phyloP scores from a whole-genome alignment of 2,797 vertebrate species.

The Pipistrellus nathusii region DNA sequence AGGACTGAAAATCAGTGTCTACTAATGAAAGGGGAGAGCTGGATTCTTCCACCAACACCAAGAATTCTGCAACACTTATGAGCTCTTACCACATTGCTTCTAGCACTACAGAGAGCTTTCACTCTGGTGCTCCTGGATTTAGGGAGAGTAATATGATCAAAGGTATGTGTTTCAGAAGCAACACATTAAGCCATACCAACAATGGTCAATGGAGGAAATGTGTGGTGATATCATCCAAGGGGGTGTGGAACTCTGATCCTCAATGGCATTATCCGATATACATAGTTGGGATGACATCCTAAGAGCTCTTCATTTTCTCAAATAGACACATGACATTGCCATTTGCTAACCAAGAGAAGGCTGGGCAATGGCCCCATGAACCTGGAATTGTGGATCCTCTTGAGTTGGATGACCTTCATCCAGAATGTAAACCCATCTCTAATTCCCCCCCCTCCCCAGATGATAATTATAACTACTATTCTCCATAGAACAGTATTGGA shows the following conservation, averaged over 20 bases:
- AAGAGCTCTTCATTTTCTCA: background rate
- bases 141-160: background rate
- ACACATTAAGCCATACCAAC: background rate
- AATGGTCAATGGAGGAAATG: background rate
- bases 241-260: background rate
- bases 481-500: slow-evolving; percentile 43
- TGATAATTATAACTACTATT: slow-evolving; percentile 67
- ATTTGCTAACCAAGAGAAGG: slow-evolving; percentile 13
- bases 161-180: background rate
- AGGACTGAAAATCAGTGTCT: background rate
- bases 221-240: background rate
- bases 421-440: slow-evolving; percentile 2
- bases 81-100: background rate
- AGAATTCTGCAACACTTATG: background rate
- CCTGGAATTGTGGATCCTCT: background rate
- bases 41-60: background rate
- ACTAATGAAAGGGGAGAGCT: background rate
- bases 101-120: background rate
- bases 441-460: background rate
- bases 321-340: background rate
- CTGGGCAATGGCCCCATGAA: background rate
- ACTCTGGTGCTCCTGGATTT: background rate
- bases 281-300: background rate
- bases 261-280: background rate
- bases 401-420: background rate